A percentile compares a stretch with the other conserved stretches of the same genome.
phyloP scores from a whole-genome alignment of 2,888 invertebrate species.

The Fabriciana adippe region DNA sequence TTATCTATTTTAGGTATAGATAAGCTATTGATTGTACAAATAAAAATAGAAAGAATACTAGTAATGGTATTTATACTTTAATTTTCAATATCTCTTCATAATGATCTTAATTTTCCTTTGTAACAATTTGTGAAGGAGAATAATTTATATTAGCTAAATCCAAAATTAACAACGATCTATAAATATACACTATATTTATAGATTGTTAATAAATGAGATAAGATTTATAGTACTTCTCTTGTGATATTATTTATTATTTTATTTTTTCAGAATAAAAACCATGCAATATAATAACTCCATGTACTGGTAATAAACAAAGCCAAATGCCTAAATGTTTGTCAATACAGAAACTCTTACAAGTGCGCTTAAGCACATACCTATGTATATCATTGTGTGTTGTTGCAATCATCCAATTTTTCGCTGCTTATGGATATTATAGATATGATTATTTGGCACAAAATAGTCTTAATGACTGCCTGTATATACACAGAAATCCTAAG shows the following conservation, averaged over 20 bases:
- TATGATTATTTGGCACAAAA: conserved; percentile 55
- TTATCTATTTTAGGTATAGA: too few species aligned
- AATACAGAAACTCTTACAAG: conserved; percentile 50
- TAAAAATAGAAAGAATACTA: too few species aligned
- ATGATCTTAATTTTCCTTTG: too few species aligned
- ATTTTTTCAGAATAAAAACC: conserved; percentile 23
- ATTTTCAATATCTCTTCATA: too few species aligned
- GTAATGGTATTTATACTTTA: too few species aligned
- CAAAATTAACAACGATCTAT: too few species aligned
- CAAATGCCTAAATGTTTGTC: conserved; percentile 58
- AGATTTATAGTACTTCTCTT: too few species aligned
- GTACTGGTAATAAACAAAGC: conserved; percentile 8
- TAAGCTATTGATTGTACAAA: too few species aligned
- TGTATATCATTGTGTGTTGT: conserved; percentile 47
- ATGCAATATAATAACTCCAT: conserved; percentile 10
- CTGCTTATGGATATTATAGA: conserved; percentile 52
- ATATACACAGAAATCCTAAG: conserved; percentile 49
- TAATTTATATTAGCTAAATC: too few species aligned
- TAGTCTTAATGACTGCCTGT: conserved; percentile 50
- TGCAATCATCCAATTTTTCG: conserved; percentile 53
- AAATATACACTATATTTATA: too few species aligned
- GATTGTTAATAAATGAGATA: too few species aligned
- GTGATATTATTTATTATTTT: background rate
- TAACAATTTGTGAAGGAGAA: too few species aligned
- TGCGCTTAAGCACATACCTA: conserved; percentile 51